Percentiles rank a stretch among this genome's conserved stretches.
These are phyloP conservation scores for Albula goreensis DNA, from an alignment of 2,113 vertebrate genomes.

Conservation along the genomic window DNA sequence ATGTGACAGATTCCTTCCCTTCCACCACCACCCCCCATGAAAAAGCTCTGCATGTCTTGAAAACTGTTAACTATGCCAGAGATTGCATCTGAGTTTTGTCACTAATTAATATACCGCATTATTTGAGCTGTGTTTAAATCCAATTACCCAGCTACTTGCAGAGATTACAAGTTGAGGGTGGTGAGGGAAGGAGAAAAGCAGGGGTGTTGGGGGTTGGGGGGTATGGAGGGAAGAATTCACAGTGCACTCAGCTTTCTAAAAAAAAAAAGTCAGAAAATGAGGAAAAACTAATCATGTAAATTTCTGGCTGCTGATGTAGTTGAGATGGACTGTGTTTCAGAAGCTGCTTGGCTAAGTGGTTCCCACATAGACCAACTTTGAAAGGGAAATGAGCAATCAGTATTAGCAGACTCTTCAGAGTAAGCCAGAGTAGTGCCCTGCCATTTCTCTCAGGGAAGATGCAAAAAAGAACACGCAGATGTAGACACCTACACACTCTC, in stretches of 20 bases:
- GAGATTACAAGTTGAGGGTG: constrained; percentile 54
- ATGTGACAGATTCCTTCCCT: constrained; percentile 3
- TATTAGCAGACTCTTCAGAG: not conserved
- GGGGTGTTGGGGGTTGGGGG: not conserved
- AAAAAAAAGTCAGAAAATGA: not conserved
- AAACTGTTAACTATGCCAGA: constrained; percentile 44
- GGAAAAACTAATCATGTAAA: not conserved
- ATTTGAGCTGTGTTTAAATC: constrained; percentile 69
- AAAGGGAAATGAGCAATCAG: constrained; percentile 7
- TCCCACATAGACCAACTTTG: not conserved
- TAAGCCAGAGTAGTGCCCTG: not conserved
- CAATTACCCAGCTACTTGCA: constrained; percentile 63
- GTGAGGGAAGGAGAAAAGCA: constrained; percentile 20
- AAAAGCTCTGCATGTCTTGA: constrained; percentile 3
- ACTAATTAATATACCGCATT: constrained; percentile 63
- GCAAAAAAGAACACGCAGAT: not conserved
- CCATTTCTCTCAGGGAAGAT: not conserved
- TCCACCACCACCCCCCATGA: not conserved
- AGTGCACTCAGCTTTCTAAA: no score
- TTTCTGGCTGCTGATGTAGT: not conserved
- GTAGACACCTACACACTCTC: not conserved
- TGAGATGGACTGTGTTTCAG: not conserved
- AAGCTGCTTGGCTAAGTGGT: not conserved
- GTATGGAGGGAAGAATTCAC: no score
- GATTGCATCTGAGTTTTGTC: constrained; percentile 57